phyloP scores from a whole-genome alignment of 2,113 vertebrate species.

The Raja brachyura region DNA sequence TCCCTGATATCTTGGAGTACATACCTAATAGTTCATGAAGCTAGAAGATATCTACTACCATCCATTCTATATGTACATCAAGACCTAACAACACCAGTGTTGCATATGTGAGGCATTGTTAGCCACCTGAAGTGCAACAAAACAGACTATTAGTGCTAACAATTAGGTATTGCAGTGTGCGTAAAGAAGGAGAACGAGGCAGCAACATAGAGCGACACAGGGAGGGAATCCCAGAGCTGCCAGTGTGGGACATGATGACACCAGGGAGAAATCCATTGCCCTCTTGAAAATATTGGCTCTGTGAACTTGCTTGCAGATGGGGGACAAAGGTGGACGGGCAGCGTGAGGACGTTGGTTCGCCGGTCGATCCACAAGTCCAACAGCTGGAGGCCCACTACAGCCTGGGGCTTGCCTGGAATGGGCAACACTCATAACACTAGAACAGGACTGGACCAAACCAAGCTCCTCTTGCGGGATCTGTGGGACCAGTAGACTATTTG shows the following conservation, averaged over 20 bases:
- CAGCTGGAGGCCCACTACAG: too few species aligned
- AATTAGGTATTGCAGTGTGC: not conserved
- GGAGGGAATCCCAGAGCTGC: not conserved
- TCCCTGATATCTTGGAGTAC: not conserved
- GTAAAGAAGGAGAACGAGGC: too few species aligned
- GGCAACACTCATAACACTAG: too few species aligned
- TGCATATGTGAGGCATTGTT: not conserved
- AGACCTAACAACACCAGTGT: not conserved
- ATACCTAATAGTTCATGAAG: not conserved
- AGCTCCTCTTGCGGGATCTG: too few species aligned
- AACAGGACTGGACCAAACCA: too few species aligned
- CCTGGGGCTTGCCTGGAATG: too few species aligned
- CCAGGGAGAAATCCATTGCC: not conserved
- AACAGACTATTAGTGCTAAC: not conserved
- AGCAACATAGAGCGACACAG: not conserved
- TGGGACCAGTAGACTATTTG: too few species aligned
- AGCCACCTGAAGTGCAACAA: not conserved
- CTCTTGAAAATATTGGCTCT: too few species aligned
- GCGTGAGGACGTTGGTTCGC: too few species aligned
- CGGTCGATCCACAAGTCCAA: too few species aligned
- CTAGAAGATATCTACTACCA: not conserved
- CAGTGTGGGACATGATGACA: not conserved
- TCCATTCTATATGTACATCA: not conserved
- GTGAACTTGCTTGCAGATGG: too few species aligned
- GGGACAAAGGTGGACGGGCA: too few species aligned